Conservation (phyloP, 2,888 invertebrate species). For the Sinelater perroti region DNA sequence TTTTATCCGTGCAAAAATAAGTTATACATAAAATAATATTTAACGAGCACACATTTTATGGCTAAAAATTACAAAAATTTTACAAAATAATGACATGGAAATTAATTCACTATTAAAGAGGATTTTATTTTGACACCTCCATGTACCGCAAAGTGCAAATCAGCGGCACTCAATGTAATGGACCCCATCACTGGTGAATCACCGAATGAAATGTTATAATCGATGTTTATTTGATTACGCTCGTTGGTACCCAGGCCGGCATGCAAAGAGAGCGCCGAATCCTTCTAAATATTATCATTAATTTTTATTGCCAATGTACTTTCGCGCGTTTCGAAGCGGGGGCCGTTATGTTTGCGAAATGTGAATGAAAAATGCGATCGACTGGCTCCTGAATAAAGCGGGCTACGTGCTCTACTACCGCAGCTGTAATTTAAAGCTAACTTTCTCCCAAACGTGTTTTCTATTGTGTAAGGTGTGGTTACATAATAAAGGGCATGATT, state of each 20-base stretch:
- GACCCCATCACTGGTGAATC: constrained; percentile 45
- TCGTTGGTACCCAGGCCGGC: constrained; percentile 27
- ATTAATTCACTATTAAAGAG: too few relatives aligned
- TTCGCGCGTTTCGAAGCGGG: too few relatives aligned
- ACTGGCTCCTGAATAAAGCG: too few relatives aligned
- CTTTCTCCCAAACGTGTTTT: too few relatives aligned
- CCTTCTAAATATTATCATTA: constrained; percentile 13
- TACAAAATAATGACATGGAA: neutral
- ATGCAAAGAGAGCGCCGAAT: constrained; percentile 1
- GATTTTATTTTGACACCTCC: constrained; percentile 14
- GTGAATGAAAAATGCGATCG: too few relatives aligned
- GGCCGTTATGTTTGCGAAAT: too few relatives aligned
- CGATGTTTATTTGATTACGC: constrained; percentile 48
- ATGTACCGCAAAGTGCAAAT: constrained; percentile 33
- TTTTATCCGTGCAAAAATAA: neutral
- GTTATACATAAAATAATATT: neutral
- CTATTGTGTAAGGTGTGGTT: too few relatives aligned
- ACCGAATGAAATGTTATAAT: constrained; percentile 43
- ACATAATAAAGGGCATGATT: too few relatives aligned
- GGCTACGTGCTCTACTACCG: too few relatives aligned
- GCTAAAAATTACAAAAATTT: neutral
- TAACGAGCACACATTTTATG: too few relatives aligned
- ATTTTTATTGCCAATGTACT: too few relatives aligned
- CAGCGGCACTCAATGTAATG: constrained; percentile 34
- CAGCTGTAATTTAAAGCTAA: too few relatives aligned